These are phyloP conservation scores for Panonychus citri DNA, from an alignment of 1,140 invertebrate genomes.

Conservation along the genomic window DNA sequence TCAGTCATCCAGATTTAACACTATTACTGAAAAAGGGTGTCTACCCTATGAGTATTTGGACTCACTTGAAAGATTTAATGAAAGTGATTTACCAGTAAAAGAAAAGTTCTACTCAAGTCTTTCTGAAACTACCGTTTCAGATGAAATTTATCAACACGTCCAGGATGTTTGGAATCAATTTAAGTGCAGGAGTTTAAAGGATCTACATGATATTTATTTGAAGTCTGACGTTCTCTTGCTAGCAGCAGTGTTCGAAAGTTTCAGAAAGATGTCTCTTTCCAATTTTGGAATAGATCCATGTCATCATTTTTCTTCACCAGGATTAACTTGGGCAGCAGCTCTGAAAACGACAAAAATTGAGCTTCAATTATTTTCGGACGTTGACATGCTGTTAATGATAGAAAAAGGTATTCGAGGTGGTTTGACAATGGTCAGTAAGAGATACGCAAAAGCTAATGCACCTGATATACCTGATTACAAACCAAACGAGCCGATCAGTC, in stretches of 20 bases:
- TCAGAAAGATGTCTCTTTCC: neutral
- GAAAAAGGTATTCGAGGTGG: constrained; percentile 7
- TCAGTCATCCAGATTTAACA: neutral
- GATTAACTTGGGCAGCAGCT: neutral
- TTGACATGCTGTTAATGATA: neutral
- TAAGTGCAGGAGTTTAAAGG: neutral
- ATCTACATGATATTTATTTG: neutral
- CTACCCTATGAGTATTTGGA: neutral
- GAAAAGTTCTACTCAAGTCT: neutral
- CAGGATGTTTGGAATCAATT: neutral
- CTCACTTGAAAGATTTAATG: neutral
- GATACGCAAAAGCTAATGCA: neutral
- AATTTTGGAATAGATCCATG: neutral
- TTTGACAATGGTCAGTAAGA: neutral
- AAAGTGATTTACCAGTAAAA: neutral
- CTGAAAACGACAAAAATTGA: neutral
- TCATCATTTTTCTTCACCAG: neutral
- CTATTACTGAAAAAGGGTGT: neutral
- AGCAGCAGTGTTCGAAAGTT: neutral
- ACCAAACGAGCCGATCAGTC: neutral
- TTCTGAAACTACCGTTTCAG: neutral
- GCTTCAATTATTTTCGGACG: neutral
- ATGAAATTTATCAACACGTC: neutral
- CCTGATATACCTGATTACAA: constrained; percentile 14
- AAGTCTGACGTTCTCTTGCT: neutral